These are phyloP conservation scores for Ancistrus triradiatus DNA, from an alignment of 2,113 vertebrate genomes.

Conservation along the genomic window DNA sequence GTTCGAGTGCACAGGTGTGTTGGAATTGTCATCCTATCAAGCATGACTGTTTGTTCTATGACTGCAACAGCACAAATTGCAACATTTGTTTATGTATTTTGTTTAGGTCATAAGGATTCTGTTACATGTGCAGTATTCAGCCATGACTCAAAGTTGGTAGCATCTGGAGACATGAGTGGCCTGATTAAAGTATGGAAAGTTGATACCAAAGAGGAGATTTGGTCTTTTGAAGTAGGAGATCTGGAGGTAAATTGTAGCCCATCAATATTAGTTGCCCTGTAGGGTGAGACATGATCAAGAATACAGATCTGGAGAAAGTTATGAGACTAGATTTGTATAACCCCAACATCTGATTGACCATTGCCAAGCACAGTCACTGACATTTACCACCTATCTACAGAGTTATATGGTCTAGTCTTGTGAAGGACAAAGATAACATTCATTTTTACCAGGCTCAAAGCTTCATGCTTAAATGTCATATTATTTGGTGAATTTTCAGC, in stretches of 20 bases:
- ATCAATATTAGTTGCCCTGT: too few relatives aligned
- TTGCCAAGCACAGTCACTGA: too few relatives aligned
- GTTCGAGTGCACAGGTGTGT: constrained; percentile 86
- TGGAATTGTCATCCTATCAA: not conserved
- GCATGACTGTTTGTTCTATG: not conserved
- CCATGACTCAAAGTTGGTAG: constrained; percentile 84
- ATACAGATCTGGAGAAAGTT: too few relatives aligned
- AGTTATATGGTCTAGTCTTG: too few relatives aligned
- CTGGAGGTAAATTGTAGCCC: constrained; percentile 77
- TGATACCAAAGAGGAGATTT: constrained; percentile 82
- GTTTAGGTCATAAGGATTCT: constrained; percentile 90
- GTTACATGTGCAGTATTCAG: constrained; percentile 89
- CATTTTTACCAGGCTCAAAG: too few relatives aligned
- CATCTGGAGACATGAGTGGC: constrained; percentile 92
- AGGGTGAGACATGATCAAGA: too few relatives aligned
- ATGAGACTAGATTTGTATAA: too few relatives aligned
- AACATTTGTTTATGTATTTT: not conserved
- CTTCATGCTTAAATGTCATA: too few relatives aligned
- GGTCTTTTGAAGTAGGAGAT: constrained; percentile 93
- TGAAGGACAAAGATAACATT: too few relatives aligned
- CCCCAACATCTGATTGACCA: too few relatives aligned
- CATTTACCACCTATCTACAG: too few relatives aligned
- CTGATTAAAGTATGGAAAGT: constrained; percentile 93
- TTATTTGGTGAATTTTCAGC: too few relatives aligned
- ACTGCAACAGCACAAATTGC: not conserved